A percentile compares a stretch with the other conserved stretches of the same genome.
phyloP scores from a whole-genome alignment of 1,140 invertebrate genomes.

The Drosophila ananassae region DNA sequence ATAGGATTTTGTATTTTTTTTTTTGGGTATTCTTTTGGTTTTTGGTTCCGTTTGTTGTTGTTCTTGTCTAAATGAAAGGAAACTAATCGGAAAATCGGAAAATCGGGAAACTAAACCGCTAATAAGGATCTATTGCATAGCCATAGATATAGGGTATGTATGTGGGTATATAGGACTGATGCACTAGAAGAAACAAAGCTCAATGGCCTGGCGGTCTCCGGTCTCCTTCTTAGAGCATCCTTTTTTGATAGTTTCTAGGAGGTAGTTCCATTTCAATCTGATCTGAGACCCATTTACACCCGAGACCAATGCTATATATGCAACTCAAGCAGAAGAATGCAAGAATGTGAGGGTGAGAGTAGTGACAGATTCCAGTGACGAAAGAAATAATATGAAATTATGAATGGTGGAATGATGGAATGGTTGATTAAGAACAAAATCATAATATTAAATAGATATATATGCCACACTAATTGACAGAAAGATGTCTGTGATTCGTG shows the following conservation, averaged over 20 bases:
- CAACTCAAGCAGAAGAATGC: constrained; percentile 69
- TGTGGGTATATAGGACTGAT: constrained; percentile 21
- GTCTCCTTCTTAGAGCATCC: not conserved
- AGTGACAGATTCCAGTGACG: constrained; percentile 6
- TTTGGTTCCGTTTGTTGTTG: constrained; percentile 13
- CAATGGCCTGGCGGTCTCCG: constrained; percentile 9
- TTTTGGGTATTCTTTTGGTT: constrained; percentile 6
- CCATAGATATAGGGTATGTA: constrained; percentile 4
- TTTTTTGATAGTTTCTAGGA: not conserved
- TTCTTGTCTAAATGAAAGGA: constrained; percentile 49
- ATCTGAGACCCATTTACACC: constrained; percentile 19
- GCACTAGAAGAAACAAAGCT: constrained; percentile 43
- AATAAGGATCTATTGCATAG: constrained; percentile 24
- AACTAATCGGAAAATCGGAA: constrained; percentile 24
- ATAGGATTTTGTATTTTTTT: constrained; percentile 14
- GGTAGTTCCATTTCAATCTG: not conserved
- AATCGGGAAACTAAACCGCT: constrained; percentile 25
- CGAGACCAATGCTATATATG: constrained; percentile 21
- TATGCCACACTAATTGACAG: constrained; percentile 50
- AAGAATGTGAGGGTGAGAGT: constrained; percentile 21
- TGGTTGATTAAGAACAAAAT: constrained; percentile 9
- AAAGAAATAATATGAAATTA: constrained; percentile 28
- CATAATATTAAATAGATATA: constrained; percentile 25
- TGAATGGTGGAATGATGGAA: not conserved
- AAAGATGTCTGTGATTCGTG: constrained; percentile 15